Conservation (phyloP, 2,888 invertebrate genomes). For the Nomada goodeniana region DNA sequence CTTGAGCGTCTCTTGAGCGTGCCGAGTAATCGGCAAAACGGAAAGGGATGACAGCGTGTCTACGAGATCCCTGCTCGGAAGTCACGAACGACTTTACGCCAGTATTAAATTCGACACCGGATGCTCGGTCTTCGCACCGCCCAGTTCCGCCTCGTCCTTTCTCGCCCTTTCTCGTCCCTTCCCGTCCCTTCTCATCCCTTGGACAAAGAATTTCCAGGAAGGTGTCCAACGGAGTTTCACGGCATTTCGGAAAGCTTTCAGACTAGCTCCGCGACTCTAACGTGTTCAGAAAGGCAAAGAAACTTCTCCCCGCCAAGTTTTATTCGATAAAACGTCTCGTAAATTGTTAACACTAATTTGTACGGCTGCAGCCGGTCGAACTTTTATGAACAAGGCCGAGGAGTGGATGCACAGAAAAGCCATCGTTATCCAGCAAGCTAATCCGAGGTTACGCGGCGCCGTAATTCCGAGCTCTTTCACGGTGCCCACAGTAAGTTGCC, state of each 20-base stretch:
- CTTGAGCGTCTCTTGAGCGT: too few relatives aligned
- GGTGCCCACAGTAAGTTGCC: slow-evolving; percentile 6
- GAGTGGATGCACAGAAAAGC: background rate
- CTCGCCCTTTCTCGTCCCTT: too few relatives aligned
- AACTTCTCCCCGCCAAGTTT: background rate
- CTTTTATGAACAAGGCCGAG: background rate
- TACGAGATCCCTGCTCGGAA: background rate
- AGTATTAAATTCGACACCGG: slow-evolving; percentile 62
- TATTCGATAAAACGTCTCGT: background rate
- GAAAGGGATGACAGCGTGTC: background rate
- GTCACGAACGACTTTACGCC: slow-evolving; percentile 9
- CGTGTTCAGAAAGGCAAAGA: background rate
- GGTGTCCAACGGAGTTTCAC: background rate
- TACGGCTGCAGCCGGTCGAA: background rate
- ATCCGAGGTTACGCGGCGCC: slow-evolving; percentile 2
- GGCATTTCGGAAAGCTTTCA: slow-evolving; percentile 5
- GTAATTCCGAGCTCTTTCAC: slow-evolving; percentile 37
- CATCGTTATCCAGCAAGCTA: background rate
- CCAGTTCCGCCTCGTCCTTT: too few relatives aligned
- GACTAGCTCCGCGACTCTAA: background rate
- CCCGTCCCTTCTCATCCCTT: background rate
- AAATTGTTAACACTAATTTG: background rate
- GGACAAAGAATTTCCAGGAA: slow-evolving; percentile 46
- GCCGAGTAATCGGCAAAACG: background rate
- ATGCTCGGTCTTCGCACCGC: slow-evolving; percentile 17